Conservation (phyloP, 1,140 invertebrate species). For the Pogonomyrmex barbatus region DNA sequence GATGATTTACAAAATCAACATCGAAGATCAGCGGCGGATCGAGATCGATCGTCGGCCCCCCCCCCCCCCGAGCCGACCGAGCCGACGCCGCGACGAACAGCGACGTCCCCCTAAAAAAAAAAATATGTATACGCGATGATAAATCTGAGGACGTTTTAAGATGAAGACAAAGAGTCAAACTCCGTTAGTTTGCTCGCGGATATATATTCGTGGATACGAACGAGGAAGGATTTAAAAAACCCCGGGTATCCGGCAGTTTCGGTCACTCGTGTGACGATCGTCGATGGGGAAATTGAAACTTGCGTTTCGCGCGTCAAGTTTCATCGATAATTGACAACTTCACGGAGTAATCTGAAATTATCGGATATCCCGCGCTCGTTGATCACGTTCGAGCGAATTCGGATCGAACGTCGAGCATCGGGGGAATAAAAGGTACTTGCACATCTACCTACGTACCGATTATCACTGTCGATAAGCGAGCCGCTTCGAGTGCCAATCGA, state of each 20-base stretch:
- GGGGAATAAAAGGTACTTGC: slow-evolving; percentile 1
- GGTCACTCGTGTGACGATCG: neutral
- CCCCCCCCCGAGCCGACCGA: no score
- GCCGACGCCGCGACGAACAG: no score
- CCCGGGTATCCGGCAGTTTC: neutral
- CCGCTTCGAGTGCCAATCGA: slow-evolving; percentile 19
- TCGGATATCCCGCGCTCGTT: neutral
- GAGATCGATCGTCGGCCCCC: no score
- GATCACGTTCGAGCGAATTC: neutral
- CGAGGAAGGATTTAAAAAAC: neutral
- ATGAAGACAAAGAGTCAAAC: neutral
- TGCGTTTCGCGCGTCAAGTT: neutral
- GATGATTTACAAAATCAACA: neutral
- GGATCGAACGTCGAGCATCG: neutral
- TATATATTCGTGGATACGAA: neutral
- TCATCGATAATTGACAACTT: neutral
- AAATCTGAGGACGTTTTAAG: neutral
- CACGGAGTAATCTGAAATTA: slow-evolving; percentile 19
- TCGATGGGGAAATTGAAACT: neutral
- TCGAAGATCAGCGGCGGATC: neutral
- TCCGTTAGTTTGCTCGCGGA: neutral
- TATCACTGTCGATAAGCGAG: slow-evolving; percentile 18
- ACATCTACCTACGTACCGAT: neutral
- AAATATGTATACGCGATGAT: no score
- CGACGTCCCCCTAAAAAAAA: no score